Evolutionary conservation across 2,888 invertebrate genomes (phyloP).

Genomic region (Eledone cirrhosa): DNA sequence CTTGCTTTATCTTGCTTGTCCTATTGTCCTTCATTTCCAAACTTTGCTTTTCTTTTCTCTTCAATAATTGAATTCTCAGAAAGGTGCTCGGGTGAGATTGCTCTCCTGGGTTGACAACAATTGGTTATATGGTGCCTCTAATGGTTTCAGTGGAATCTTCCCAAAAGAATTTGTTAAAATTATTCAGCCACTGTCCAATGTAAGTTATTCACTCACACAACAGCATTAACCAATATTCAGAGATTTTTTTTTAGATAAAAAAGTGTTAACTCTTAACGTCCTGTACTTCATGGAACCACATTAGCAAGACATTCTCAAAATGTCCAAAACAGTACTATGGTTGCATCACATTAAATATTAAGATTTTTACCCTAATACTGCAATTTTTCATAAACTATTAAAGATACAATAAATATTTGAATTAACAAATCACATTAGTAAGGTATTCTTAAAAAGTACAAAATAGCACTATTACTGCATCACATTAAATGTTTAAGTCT

Average conservation of each 20-base stretch:
- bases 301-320: too few relatives aligned
- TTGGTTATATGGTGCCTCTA: conserved; percentile 14
- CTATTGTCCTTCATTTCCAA: neutral
- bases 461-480: too few relatives aligned
- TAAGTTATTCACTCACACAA: neutral
- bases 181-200: conserved; percentile 16
- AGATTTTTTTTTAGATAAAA: neutral
- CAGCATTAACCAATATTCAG: neutral
- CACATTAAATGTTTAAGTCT: too few relatives aligned
- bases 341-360: too few relatives aligned
- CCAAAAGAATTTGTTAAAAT: conserved; percentile 12
- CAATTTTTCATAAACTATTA: too few relatives aligned
- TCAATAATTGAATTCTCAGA: neutral
- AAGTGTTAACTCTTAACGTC: too few relatives aligned
- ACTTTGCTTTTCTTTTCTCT: neutral
- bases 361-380: too few relatives aligned
- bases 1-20: neutral
- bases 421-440: too few relatives aligned
- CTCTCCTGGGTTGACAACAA: conserved; percentile 14
- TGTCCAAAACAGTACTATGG: too few relatives aligned
- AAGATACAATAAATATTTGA: too few relatives aligned
- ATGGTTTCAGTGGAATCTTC: conserved; percentile 21
- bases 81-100: neutral
- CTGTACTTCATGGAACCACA: too few relatives aligned
- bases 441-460: too few relatives aligned